Evolutionary conservation across 23 tunicate species (phyloP), one percentile per base, ranked within the genome.

Genomic region (Ciona savignyi): DNA sequence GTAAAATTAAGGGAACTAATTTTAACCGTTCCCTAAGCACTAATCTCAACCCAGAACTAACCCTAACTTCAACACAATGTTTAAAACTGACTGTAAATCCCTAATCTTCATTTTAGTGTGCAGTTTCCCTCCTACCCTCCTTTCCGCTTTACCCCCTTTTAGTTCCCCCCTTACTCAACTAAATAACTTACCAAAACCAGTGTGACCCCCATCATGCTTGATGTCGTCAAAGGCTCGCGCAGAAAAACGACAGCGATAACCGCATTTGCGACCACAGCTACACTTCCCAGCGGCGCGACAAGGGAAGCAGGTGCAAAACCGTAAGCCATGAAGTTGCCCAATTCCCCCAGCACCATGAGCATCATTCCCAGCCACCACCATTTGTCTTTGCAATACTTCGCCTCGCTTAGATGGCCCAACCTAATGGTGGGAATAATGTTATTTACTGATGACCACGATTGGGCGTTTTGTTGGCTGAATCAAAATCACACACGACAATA

Each of bases 311-410:
- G 83, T 1, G 96, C 96, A 33, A 71, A 88, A 6, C 96, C 96
- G 42, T 88, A 88, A 1, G 96, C 96, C 96, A 88, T 88, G 33
- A 88, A 88, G 75, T 88, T 88, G 2, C 96, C 96, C 25, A 82
- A 33, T 62, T 88, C 96, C 2, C 96, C 96, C n/a, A 78, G 0
- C 15, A 71, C 77, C 96, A 88, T 88, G 62, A 88, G 25, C 29
- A 81, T 4, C 96, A 88, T 88, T 2, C 96, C 96, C 29, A 82
- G 42, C 96, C 96, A 88, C 96, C 96, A 88, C 80, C 79, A 88
- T 67, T 78, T 77, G 82, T 88, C 96, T 29, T 77, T 31, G 62
- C 87, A 88, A 61, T 88, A 88, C 30, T 73, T 73, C 34, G 70
- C 51, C 4, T 62, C 63, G 34, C 71, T 82, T 28, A 75, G 85